Evolutionary conservation across 1,140 invertebrate species (phyloP).

Genomic region (Aphis craccivora): DNA sequence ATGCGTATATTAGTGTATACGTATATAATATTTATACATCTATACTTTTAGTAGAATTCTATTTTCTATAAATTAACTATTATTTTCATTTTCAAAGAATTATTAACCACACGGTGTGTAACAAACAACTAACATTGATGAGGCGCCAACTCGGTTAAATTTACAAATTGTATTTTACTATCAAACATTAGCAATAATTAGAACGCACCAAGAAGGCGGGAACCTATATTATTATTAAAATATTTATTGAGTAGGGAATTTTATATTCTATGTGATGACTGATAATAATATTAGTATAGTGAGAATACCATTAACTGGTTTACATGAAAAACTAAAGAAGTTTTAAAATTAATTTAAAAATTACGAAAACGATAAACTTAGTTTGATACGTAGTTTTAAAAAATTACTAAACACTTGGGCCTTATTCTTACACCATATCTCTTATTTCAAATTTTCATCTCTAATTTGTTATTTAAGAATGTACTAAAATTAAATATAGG

Average conservation of each 20-base stretch:
- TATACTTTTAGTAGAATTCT: neutral
- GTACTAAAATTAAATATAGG: too few species aligned
- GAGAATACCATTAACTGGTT: neutral
- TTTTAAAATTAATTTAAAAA: too few species aligned
- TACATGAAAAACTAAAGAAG: too few species aligned
- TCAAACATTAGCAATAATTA: neutral
- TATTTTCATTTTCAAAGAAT: neutral
- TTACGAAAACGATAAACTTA: too few species aligned
- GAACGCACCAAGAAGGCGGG: neutral
- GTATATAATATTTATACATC: too few species aligned
- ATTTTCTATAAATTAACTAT: neutral
- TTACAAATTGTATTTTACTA: neutral
- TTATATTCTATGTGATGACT: neutral
- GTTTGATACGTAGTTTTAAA: too few species aligned
- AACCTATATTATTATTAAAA: neutral
- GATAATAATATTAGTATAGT: neutral
- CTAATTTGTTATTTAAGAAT: too few species aligned
- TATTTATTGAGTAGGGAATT: neutral
- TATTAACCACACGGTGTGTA: neutral
- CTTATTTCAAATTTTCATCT: too few species aligned
- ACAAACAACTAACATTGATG: constrained; percentile 1
- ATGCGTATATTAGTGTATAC: neutral
- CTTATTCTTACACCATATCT: too few species aligned
- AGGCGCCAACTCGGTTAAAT: neutral
- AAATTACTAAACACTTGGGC: too few species aligned